phyloP scores from a whole-genome alignment of 2,888 invertebrate genomes.

The Ptycholaimellus sp. region DNA sequence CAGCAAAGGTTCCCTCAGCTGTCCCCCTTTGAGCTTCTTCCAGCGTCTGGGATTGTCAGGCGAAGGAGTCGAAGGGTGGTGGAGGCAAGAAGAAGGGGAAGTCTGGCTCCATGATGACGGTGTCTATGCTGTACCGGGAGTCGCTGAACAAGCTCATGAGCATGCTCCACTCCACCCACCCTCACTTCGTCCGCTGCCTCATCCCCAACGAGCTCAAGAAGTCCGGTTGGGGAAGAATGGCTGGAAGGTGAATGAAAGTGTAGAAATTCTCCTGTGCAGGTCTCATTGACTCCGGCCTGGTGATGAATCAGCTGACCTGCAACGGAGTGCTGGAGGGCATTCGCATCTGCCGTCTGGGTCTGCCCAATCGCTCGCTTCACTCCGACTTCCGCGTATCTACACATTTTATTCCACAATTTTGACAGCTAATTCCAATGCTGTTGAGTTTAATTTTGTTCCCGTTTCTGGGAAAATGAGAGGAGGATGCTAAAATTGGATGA shows the following conservation, averaged over 20 bases:
- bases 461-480: no score
- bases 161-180: slow-evolving; percentile 75
- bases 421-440: no score
- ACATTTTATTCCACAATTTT: no score
- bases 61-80: slow-evolving; percentile 7
- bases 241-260: slow-evolving; percentile 6
- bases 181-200: slow-evolving; percentile 99
- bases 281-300: slow-evolving; percentile 87
- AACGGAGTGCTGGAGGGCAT: slow-evolving; percentile 99
- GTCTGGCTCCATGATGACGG: slow-evolving; percentile 56
- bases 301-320: slow-evolving; percentile 98
- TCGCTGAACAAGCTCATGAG: slow-evolving; percentile 41
- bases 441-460: no score
- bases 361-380: slow-evolving; percentile 99
- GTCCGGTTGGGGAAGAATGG: no score
- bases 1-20: no score
- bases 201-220: slow-evolving; percentile 55
- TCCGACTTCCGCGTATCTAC: slow-evolving; percentile 95
- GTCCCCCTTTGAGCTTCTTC: no score
- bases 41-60: not conserved
- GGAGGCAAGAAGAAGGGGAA: slow-evolving; percentile 26
- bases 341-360: slow-evolving; percentile 97
- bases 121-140: slow-evolving; percentile 30
- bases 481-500: no score
- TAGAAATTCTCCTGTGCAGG: slow-evolving; percentile 33